Conservation (phyloP, 2,113 vertebrate genomes). For the Isichthys henryi region DNA sequence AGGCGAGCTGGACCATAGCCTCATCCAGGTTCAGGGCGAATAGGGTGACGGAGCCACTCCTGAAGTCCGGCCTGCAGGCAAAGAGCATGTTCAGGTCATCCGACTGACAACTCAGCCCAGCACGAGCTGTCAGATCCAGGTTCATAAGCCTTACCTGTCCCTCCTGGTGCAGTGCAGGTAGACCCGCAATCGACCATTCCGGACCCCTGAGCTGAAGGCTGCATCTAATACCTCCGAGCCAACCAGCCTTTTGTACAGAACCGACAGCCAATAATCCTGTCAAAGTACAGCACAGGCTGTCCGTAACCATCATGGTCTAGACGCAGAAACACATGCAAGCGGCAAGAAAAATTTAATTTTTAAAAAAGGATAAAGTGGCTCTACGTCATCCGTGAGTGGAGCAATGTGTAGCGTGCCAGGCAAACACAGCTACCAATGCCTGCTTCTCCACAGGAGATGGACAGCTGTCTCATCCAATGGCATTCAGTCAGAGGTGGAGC, state of each 20-base stretch:
- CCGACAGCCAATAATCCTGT: slow-evolving; percentile 90
- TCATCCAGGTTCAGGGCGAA: slow-evolving; percentile 77
- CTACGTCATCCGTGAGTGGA: background rate
- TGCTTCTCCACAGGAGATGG: background rate
- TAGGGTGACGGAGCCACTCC: slow-evolving; percentile 70
- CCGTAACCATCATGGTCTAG: background rate
- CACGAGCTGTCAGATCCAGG: background rate
- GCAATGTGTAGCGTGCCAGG: background rate
- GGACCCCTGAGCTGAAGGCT: background rate
- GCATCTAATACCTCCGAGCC: slow-evolving; percentile 71
- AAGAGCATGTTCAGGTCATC: background rate
- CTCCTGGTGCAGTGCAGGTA: slow-evolving; percentile 81
- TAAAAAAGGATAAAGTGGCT: background rate
- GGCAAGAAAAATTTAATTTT: background rate
- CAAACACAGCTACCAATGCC: background rate
- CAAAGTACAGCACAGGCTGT: background rate
- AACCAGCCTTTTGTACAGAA: slow-evolving; percentile 84
- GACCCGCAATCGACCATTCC: slow-evolving; percentile 56
- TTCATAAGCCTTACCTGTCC: slow-evolving; percentile 58
- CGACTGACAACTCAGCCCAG: background rate
- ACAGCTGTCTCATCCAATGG: background rate
- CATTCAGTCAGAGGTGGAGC: background rate
- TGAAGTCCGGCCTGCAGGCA: slow-evolving; percentile 62
- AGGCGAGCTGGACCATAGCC: slow-evolving; percentile 44
- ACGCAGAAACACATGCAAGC: background rate